Evolutionary conservation across 2,113 vertebrate genomes (phyloP).

Genomic region (Nyctereutes procyonoides): DNA sequence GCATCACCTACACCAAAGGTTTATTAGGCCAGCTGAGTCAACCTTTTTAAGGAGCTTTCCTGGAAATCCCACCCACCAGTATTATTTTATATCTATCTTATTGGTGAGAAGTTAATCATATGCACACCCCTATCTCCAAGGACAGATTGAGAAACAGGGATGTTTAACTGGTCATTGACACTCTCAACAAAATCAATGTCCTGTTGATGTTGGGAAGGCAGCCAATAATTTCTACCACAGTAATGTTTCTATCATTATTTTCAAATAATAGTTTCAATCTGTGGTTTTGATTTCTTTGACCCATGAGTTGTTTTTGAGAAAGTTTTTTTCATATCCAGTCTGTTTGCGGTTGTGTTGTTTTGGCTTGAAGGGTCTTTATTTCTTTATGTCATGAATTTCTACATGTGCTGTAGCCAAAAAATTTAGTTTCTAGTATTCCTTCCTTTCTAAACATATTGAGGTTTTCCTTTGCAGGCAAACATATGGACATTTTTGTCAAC

Average conservation of each 20-base stretch:
- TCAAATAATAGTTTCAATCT: not conserved
- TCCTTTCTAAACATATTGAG: not conserved
- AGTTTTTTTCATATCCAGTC: not conserved
- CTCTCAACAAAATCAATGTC: not conserved
- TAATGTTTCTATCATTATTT: not conserved
- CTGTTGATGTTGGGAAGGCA: not conserved
- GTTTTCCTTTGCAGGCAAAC: not conserved
- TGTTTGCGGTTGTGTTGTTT: not conserved
- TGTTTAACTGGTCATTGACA: not conserved
- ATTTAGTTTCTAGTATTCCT: not conserved
- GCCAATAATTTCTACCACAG: not conserved
- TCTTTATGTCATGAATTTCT: not conserved
- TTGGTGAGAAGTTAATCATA: not conserved
- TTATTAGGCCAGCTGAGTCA: not conserved
- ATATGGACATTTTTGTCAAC: not conserved
- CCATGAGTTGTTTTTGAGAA: not conserved
- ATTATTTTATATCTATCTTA: not conserved
- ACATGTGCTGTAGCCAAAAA: not conserved
- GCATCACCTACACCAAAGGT: not conserved
- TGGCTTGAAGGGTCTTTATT: not conserved
- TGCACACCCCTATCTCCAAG: not conserved
- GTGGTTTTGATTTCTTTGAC: conserved; percentile 23
- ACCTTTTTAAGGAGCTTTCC: conserved; percentile 8
- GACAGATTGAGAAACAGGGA: not conserved
- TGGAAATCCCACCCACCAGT: not conserved